Percentiles rank a stretch among this genome's conserved stretches.
These are phyloP conservation scores for Micoletzkya japonica DNA, from an alignment of 2,888 invertebrate genomes.

Conservation along the genomic window DNA sequence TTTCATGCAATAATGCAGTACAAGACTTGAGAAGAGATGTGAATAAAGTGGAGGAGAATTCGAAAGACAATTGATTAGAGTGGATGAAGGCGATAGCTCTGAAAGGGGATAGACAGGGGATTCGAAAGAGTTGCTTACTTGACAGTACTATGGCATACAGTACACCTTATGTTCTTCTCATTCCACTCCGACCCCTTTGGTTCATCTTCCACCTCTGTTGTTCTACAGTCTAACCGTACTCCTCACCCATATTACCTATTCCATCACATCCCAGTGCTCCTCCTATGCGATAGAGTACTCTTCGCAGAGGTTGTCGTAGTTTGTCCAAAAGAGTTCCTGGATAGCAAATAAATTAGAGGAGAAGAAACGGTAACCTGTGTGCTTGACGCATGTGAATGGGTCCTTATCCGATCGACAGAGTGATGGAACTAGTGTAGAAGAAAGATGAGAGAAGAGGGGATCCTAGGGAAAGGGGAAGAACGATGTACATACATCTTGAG, in stretches of 20 bases:
- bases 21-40: too few species aligned
- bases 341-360: too few species aligned
- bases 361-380: background rate
- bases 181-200: conserved; percentile 1
- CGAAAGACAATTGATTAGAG: background rate
- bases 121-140: background rate
- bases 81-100: background rate
- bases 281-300: too few species aligned
- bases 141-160: conserved; percentile 8
- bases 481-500: background rate
- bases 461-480: background rate
- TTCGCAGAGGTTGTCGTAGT: too few species aligned
- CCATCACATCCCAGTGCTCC: background rate
- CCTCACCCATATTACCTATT: too few species aligned
- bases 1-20: too few species aligned
- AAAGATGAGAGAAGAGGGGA: conserved; percentile 7
- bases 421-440: conserved; percentile 9
- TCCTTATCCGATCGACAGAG: background rate
- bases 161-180: background rate
- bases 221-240: too few species aligned
- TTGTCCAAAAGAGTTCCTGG: too few species aligned
- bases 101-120: background rate
- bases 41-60: background rate
- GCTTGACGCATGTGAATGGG: background rate
- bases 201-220: background rate